Conservation (phyloP, 2,113 vertebrate species). For the Camelus bactrianus region DNA sequence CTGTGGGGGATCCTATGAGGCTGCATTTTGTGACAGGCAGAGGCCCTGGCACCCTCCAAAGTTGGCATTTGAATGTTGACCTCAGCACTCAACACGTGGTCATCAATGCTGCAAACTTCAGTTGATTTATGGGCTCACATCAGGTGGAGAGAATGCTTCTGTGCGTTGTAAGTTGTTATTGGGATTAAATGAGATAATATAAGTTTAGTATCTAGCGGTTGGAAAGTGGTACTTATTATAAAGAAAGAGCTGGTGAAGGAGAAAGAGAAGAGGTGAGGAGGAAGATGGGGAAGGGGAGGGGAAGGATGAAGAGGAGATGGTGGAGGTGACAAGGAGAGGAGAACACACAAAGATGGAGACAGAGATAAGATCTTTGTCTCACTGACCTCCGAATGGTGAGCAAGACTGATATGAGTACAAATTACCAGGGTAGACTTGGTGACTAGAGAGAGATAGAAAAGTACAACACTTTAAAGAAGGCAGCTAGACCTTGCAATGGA, state of each 20-base stretch:
- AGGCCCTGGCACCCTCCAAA: not conserved
- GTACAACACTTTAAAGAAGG: not conserved
- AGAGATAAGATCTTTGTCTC: not conserved
- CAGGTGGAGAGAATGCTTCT: not conserved
- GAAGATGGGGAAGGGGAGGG: not conserved
- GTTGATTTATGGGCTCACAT: fast-evolving
- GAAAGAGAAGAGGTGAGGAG: not conserved
- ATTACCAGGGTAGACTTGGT: not conserved
- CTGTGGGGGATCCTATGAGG: not conserved
- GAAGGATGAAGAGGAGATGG: not conserved
- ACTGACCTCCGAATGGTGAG: no score
- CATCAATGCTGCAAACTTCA: not conserved
- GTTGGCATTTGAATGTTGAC: not conserved
- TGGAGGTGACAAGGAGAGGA: not conserved
- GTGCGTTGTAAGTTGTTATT: fast-evolving
- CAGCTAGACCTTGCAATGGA: not conserved
- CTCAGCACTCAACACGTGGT: fast-evolving
- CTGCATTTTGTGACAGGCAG: not conserved
- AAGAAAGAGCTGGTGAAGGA: not conserved
- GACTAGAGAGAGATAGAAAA: not conserved
- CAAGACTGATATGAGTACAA: fast-evolving
- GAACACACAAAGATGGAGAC: not conserved
- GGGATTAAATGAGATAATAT: not conserved
- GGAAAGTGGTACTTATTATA: not conserved
- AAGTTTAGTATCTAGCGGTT: not conserved